phyloP scores from a whole-genome alignment of 2,797 vertebrate species.

The Xyrichtys novacula region DNA sequence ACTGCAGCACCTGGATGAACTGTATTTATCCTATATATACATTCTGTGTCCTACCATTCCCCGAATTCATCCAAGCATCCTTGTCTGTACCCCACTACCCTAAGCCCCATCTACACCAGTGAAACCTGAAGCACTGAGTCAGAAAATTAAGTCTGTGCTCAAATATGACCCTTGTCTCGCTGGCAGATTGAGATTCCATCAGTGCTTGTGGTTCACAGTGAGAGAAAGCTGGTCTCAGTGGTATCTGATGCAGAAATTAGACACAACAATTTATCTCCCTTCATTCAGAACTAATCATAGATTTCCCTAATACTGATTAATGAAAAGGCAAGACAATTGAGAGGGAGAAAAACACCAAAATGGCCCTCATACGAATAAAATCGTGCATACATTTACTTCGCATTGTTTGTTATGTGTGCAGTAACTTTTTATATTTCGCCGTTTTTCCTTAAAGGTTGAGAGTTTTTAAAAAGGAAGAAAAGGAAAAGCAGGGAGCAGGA shows the following conservation, averaged over 20 bases:
- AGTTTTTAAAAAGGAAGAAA: slow-evolving; percentile 11
- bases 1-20: neutral
- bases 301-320: slow-evolving; percentile 47
- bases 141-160: slow-evolving; percentile 71
- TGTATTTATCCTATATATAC: slow-evolving; percentile 1
- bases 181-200: slow-evolving; percentile 59
- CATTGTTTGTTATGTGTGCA: slow-evolving; percentile 5
- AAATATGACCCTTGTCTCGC: slow-evolving; percentile 64
- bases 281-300: slow-evolving; percentile 54
- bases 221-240: slow-evolving; percentile 34
- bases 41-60: slow-evolving; percentile 17
- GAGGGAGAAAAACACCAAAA: neutral
- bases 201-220: slow-evolving; percentile 44
- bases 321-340: slow-evolving; percentile 11
- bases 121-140: slow-evolving; percentile 63
- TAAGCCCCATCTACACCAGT: slow-evolving; percentile 32
- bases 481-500: slow-evolving; percentile 46
- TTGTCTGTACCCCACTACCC: neutral
- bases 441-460: slow-evolving; percentile 9
- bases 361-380: slow-evolving; percentile 3
- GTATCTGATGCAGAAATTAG: slow-evolving; percentile 33
- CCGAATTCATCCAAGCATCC: slow-evolving; percentile 2
- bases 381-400: neutral
- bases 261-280: slow-evolving; percentile 41
- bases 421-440: neutral